Percentiles rank a stretch among this genome's conserved stretches.
Evolutionary conservation across 1,140 invertebrate species (phyloP).

Genomic region (Saccostrea cuccullata): DNA sequence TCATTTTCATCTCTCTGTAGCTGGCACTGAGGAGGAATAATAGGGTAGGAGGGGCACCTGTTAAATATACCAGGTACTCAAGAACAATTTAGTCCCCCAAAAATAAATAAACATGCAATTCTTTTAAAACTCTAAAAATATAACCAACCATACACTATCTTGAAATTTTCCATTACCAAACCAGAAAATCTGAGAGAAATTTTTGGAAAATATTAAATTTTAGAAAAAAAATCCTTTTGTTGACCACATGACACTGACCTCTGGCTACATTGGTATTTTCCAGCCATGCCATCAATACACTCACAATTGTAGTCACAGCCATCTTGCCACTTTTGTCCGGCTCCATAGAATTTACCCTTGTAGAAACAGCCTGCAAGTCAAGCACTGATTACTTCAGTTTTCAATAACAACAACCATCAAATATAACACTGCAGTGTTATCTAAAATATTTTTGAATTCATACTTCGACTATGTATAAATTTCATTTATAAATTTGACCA

Average conservation of each 20-base stretch:
- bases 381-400: no score
- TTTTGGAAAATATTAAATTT: no score
- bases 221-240: no score
- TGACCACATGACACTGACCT: constrained; percentile 50
- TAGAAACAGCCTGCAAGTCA: constrained; percentile 63
- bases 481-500: background rate
- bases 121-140: background rate
- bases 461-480: background rate
- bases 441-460: no score
- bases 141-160: no score
- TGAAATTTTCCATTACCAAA: no score
- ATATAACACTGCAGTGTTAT: no score
- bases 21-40: constrained; percentile 63
- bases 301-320: constrained; percentile 69
- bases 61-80: background rate
- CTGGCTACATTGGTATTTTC: constrained; percentile 65
- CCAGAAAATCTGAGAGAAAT: no score
- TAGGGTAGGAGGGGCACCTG: constrained; percentile 65
- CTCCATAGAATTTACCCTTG: constrained; percentile 61
- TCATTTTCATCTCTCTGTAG: constrained; percentile 61
- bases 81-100: background rate
- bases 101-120: background rate
- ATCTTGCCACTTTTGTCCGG: constrained; percentile 69
- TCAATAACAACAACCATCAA: no score
- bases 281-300: constrained; percentile 64